Evolutionary conservation across 1,140 invertebrate species (phyloP), one percentile per base, ranked within the genome.

Genomic region (Bursaphelenchus mucronatus): DNA sequence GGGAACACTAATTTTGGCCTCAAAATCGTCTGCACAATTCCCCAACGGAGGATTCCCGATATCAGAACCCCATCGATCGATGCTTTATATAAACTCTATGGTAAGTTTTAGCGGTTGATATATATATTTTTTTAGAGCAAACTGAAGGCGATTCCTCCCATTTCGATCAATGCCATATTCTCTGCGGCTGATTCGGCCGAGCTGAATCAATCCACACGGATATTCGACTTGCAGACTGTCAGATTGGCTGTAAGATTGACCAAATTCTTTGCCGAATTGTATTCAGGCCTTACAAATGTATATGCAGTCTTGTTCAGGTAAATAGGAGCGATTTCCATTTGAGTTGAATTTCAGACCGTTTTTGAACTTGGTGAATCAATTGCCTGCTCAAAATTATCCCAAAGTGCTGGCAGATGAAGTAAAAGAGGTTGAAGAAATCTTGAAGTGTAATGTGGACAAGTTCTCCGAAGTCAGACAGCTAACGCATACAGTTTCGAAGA

Each of bases 261-360:
- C 40, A 39, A 44, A 3, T 59, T 41, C 41, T 59, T 59, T 9
- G 57, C 57, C 2, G 40, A 59, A 59, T 44, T 59, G n/a, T 59
- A 59, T 44, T 3, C 13, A 5, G 45, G 45, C 39, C 41, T 59
- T 50, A 11, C 15, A 5, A 9, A 59, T 11, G 41, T 44, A 11
- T 59, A 59, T 50, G 11, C 57, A 13, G 30, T 39, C 1, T 30
- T 59, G 11, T 59, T 59, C 39, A 43, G 30, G 57, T 59, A 15
- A 40, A 9, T 59, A 8, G 40, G 41, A 49, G 4, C 19, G 47
- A 3, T 49, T n/a, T 1, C 52, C 11, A n/a, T 59, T n/a, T 49
- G 45, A n/a, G 58, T 17, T 17, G 5, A 44, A 41, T 11, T 59
- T 45, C 40, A 59, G 57, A 9, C 57, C 41, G 7, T 59, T 59